These are phyloP conservation scores for Scatophagus argus DNA, from an alignment of 2,113 vertebrate genomes.

Conservation along the genomic window DNA sequence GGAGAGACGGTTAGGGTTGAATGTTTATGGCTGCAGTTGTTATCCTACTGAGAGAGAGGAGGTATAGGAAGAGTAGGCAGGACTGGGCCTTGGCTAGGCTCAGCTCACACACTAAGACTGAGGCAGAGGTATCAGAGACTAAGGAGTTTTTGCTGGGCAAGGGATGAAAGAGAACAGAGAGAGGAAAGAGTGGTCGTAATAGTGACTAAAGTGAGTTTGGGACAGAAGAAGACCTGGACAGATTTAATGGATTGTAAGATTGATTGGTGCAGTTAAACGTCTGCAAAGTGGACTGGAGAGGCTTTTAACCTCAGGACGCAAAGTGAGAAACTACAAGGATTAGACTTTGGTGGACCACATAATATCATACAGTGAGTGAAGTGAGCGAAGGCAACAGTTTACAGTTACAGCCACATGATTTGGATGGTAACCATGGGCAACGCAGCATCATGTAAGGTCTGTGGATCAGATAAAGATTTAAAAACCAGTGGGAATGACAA, in stretches of 20 bases:
- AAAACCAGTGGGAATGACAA: constrained; percentile 75
- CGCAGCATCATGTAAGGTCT: constrained; percentile 86
- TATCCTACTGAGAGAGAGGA: constrained; percentile 37
- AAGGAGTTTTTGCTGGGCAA: background rate
- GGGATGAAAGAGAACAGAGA: constrained; percentile 1
- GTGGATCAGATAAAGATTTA: constrained; percentile 82
- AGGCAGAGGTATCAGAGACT: background rate
- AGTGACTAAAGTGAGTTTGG: constrained; percentile 12
- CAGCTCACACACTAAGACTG: constrained; percentile 9
- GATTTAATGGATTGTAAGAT: constrained; percentile 18
- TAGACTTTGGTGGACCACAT: constrained; percentile 7
- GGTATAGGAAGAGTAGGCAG: constrained; percentile 33
- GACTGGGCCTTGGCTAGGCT: constrained; percentile 30
- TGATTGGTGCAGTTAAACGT: constrained; percentile 4
- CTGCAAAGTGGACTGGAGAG: constrained; percentile 12
- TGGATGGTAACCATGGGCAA: constrained; percentile 88
- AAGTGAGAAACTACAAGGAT: constrained; percentile 18
- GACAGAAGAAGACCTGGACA: constrained; percentile 2
- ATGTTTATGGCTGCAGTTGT: constrained; percentile 71
- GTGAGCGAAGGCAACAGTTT: constrained; percentile 1
- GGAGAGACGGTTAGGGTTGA: constrained; percentile 43
- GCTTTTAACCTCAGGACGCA: constrained; percentile 17
- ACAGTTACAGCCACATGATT: background rate
- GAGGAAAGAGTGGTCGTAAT: constrained; percentile 2
- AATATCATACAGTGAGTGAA: background rate